Evolutionary conservation across 1,140 invertebrate species (phyloP).

Genomic region (Harlomillsia oculata): DNA sequence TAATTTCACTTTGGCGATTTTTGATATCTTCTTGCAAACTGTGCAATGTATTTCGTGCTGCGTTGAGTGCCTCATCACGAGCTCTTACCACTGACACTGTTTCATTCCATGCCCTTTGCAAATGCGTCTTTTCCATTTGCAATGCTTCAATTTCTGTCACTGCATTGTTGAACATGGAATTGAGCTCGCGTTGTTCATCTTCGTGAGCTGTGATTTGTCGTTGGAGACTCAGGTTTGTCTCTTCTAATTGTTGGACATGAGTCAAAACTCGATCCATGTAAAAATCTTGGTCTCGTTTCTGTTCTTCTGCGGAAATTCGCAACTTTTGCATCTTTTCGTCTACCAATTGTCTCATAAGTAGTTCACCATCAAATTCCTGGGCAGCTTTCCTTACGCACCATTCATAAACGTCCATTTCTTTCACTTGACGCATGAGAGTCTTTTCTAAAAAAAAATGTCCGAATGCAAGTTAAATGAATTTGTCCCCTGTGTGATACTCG

Average conservation of each 20-base stretch:
- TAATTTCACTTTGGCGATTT: constrained; percentile 51
- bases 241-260: constrained; percentile 32
- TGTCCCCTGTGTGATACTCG: not conserved
- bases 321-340: constrained; percentile 37
- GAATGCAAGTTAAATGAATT: constrained; percentile 1
- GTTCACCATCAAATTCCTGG: constrained; percentile 45
- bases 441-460: constrained; percentile 24
- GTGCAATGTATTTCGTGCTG: constrained; percentile 50
- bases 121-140: constrained; percentile 54
- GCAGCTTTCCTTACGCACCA: constrained; percentile 42
- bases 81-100: constrained; percentile 57
- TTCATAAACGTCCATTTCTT: constrained; percentile 29
- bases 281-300: constrained; percentile 32
- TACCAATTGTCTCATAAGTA: constrained; percentile 43
- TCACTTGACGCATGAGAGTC: constrained; percentile 8
- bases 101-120: constrained; percentile 60
- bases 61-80: constrained; percentile 53
- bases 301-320: constrained; percentile 17
- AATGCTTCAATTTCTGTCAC: constrained; percentile 56
- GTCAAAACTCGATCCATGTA: constrained; percentile 30
- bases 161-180: constrained; percentile 24
- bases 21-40: constrained; percentile 55
- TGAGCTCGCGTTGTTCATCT: constrained; percentile 41
- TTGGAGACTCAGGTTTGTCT: constrained; percentile 30
- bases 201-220: constrained; percentile 29